These are phyloP conservation scores for Pseudochromis fuscus DNA, from an alignment of 2,797 vertebrate species.

Conservation along the genomic window DNA sequence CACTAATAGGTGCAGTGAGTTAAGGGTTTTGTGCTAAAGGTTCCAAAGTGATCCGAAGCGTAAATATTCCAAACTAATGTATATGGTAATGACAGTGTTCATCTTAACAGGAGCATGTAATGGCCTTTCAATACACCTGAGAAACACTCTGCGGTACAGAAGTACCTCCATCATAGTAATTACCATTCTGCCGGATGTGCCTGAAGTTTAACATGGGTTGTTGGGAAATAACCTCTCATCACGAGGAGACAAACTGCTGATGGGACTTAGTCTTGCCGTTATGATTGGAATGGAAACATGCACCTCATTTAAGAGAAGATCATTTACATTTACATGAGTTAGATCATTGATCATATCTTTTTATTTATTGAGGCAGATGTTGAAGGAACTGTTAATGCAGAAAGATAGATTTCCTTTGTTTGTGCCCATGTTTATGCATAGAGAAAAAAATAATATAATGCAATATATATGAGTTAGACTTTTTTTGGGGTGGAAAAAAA, in stretches of 20 bases:
- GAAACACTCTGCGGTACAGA: conserved; percentile 31
- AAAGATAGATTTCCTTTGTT: too few species aligned
- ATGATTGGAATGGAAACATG: not conserved
- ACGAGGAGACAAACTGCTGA: conserved; percentile 29
- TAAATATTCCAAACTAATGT: too few species aligned
- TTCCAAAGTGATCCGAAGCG: too few species aligned
- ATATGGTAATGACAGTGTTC: conserved; percentile 6
- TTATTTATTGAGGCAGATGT: too few species aligned
- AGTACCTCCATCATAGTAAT: conserved; percentile 52
- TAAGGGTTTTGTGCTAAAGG: not conserved
- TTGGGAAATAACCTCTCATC: conserved; percentile 39
- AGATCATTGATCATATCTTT: too few species aligned
- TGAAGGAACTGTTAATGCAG: too few species aligned
- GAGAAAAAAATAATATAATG: too few species aligned
- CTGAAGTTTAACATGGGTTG: conserved; percentile 38
- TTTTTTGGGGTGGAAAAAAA: too few species aligned
- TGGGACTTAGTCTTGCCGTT: not conserved
- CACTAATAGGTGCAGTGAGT: not conserved
- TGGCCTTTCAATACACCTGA: conserved; percentile 34
- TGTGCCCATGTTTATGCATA: too few species aligned
- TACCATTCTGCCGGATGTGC: conserved; percentile 35
- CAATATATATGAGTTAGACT: too few species aligned
- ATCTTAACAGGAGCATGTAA: conserved; percentile 17
- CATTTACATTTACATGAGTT: not conserved
- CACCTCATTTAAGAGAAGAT: not conserved